These are phyloP conservation scores for Caenorhabditis sp. DNA, from an alignment of 2,888 invertebrate genomes.

Conservation along the genomic window DNA sequence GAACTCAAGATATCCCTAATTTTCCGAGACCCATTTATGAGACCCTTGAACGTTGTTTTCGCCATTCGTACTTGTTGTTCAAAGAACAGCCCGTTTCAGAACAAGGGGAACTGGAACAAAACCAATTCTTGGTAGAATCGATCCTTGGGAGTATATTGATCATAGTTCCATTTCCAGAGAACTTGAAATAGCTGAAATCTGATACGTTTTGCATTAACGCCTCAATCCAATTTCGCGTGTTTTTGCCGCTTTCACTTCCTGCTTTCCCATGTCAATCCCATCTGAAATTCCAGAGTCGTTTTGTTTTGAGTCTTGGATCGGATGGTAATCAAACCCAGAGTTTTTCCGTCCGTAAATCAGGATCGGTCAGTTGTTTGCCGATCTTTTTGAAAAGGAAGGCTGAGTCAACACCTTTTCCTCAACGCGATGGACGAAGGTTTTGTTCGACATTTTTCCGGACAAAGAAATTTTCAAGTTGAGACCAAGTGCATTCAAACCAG, in stretches of 20 bases:
- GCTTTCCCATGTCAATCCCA: background rate
- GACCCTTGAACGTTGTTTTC: slow-evolving; percentile 27
- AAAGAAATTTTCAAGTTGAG: background rate
- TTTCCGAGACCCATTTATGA: background rate
- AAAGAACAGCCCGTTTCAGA: slow-evolving; percentile 51
- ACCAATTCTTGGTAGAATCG: background rate
- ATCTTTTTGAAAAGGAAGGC: slow-evolving; percentile 53
- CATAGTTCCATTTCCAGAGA: background rate
- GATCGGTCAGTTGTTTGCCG: slow-evolving; percentile 50
- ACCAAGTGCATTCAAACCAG: background rate
- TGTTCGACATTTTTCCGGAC: background rate
- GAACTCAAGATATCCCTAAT: background rate
- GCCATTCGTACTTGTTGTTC: slow-evolving; percentile 31
- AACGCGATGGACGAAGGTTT: slow-evolving; percentile 24
- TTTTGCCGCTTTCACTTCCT: slow-evolving; percentile 5
- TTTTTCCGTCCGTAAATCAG: slow-evolving; percentile 18
- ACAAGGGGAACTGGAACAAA: slow-evolving; percentile 18
- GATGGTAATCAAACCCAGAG: background rate
- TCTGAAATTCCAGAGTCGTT: background rate
- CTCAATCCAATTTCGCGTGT: no score
- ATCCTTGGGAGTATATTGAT: background rate
- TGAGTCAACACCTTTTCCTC: slow-evolving; percentile 50
- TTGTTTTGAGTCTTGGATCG: background rate
- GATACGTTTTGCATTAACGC: background rate
- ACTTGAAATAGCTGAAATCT: background rate